phyloP scores from a whole-genome alignment of 2,113 vertebrate genomes.

The Apeltes quadracus region DNA sequence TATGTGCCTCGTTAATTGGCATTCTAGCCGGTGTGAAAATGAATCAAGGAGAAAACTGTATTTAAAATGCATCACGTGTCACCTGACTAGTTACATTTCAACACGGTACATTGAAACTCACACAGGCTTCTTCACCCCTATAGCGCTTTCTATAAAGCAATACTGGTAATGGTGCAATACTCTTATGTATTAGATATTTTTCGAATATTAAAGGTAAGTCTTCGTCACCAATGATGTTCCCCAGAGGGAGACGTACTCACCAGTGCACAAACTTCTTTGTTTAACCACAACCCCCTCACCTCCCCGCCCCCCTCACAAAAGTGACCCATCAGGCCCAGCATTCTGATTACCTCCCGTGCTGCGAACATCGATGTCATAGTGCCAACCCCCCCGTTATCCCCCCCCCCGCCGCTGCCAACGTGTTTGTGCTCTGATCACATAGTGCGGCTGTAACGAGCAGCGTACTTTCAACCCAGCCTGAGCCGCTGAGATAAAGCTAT shows the following conservation, averaged over 20 bases:
- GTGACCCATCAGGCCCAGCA: conserved; percentile 47
- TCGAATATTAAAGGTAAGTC: neutral
- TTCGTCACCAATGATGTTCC: neutral
- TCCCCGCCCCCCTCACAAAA: neutral
- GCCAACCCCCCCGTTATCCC: conserved; percentile 62
- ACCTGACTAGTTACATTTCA: conserved; percentile 36
- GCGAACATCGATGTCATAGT: conserved; percentile 55
- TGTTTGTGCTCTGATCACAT: conserved; percentile 57
- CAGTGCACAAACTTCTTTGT: no score
- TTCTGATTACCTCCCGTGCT: conserved; percentile 69
- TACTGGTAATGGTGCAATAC: neutral
- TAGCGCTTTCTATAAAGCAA: neutral
- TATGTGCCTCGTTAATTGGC: conserved; percentile 62
- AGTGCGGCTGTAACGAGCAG: conserved; percentile 29
- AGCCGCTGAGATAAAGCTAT: conserved; percentile 74
- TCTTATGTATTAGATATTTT: neutral
- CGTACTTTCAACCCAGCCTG: conserved; percentile 52
- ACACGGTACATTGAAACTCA: neutral
- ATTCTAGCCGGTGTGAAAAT: conserved; percentile 51
- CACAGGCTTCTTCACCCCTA: neutral
- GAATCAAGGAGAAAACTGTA: conserved; percentile 47
- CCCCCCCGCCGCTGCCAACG: conserved; percentile 48
- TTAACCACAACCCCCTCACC: conserved; percentile 29
- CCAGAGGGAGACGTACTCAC: neutral
- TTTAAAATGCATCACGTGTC: conserved; percentile 46